Evolutionary conservation across 2,113 vertebrate genomes (phyloP).

Genomic region (Ranitomeya imitator): DNA sequence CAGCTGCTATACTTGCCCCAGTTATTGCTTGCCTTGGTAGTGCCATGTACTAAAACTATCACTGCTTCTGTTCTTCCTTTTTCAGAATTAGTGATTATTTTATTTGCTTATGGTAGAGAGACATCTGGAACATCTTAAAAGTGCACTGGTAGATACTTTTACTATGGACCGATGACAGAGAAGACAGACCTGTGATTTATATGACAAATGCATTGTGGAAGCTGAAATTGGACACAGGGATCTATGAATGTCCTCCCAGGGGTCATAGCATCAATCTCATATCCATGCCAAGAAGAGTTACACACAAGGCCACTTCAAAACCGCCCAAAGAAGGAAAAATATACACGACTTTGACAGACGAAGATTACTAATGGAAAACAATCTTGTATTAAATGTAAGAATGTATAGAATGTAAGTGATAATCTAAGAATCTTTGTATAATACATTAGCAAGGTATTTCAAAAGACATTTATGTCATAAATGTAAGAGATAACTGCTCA

Average conservation of each 20-base stretch:
- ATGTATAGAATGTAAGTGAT: not conserved
- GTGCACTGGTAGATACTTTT: constrained; percentile 58
- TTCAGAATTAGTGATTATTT: not conserved
- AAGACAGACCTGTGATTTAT: constrained; percentile 56
- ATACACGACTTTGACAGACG: not conserved
- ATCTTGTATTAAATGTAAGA: not conserved
- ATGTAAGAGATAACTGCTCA: no score
- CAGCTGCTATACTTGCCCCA: not conserved
- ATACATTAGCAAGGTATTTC: not conserved
- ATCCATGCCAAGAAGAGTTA: constrained; percentile 61
- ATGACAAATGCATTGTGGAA: constrained; percentile 44
- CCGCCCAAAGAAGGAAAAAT: not conserved
- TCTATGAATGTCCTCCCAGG: constrained; percentile 63
- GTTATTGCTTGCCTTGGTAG: not conserved
- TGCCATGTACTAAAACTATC: not conserved
- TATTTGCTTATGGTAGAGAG: constrained; percentile 40
- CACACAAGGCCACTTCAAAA: constrained; percentile 2
- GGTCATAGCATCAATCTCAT: constrained; percentile 72
- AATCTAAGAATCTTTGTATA: not conserved
- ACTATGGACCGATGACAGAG: constrained; percentile 52
- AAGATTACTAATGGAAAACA: not conserved
- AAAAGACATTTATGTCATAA: no score
- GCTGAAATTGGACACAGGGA: constrained; percentile 37
- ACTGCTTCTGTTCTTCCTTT: constrained; percentile 4
- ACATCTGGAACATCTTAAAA: constrained; percentile 65